A percentile compares a stretch with the other conserved stretches of the same genome.
phyloP scores from a whole-genome alignment of 2,113 vertebrate genomes.

The Macroglossus sobrinus region DNA sequence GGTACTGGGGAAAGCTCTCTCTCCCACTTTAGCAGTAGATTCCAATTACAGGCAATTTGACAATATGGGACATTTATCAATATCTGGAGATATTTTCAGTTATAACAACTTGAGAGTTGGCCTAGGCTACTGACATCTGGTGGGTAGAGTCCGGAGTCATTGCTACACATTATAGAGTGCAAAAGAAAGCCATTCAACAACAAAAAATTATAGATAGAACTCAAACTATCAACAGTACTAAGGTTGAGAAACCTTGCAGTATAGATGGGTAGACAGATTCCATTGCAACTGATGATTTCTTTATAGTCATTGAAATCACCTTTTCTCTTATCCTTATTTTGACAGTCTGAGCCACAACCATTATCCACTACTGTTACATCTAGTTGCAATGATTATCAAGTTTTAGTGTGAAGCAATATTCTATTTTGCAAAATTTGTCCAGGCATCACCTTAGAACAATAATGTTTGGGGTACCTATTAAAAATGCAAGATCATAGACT shows the following conservation, averaged over 20 bases:
- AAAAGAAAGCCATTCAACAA: not conserved
- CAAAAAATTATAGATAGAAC: not conserved
- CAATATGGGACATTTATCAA: not conserved
- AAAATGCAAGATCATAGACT: not conserved
- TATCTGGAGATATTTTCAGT: not conserved
- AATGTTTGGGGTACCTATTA: not conserved
- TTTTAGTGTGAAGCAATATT: not conserved
- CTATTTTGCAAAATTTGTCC: not conserved
- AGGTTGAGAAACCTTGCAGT: not conserved
- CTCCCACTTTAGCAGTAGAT: not conserved
- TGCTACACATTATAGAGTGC: not conserved
- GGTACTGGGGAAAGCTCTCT: not conserved
- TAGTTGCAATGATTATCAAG: not conserved
- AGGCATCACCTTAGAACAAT: not conserved
- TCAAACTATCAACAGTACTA: not conserved
- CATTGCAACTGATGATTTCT: not conserved
- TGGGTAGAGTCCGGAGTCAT: not conserved
- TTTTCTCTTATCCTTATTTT: not conserved
- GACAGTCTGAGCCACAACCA: not conserved
- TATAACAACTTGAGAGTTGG: not conserved
- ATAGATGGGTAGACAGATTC: not conserved
- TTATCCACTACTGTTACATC: not conserved
- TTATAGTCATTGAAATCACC: not conserved
- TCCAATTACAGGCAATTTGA: not conserved
- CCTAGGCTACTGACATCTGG: not conserved